These are phyloP conservation scores for Ctenopoma kingsleyae DNA, from an alignment of 2,797 vertebrate genomes.

Conservation along the genomic window DNA sequence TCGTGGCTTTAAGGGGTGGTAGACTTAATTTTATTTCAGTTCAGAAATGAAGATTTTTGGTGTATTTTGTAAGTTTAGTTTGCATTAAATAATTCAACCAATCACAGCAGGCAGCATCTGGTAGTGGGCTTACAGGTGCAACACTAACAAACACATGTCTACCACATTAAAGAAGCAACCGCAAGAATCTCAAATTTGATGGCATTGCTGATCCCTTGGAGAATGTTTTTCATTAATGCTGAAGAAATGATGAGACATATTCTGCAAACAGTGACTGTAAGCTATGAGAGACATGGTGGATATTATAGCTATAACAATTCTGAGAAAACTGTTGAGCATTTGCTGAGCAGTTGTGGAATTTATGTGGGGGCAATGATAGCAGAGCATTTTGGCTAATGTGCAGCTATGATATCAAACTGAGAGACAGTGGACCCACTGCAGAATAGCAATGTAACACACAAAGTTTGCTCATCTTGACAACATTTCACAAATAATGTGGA, in stretches of 20 bases:
- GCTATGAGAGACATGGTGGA: slow-evolving; percentile 8
- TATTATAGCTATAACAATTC: slow-evolving; percentile 6
- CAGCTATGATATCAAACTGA: not conserved
- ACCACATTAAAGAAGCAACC: slow-evolving; percentile 25
- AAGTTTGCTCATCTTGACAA: not conserved
- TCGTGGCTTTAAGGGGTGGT: slow-evolving; percentile 1
- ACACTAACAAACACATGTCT: not conserved
- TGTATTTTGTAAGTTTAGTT: not conserved
- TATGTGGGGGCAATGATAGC: slow-evolving; percentile 17
- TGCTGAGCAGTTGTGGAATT: slow-evolving; percentile 12
- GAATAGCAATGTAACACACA: not conserved
- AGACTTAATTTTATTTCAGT: not conserved
- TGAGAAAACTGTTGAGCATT: slow-evolving; percentile 24
- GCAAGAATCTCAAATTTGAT: slow-evolving; percentile 1
- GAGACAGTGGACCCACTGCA: not conserved
- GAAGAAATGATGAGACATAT: slow-evolving; percentile 26
- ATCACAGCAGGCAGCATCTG: slow-evolving; percentile 13
- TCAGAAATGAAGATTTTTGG: not conserved
- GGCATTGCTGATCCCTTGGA: not conserved
- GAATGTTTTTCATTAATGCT: slow-evolving; percentile 28
- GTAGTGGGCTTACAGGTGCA: slow-evolving; percentile 11
- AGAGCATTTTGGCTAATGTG: slow-evolving; percentile 6
- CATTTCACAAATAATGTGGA: not conserved
- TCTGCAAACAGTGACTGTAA: not conserved
- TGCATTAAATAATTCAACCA: not conserved